These are phyloP conservation scores for Drosophila meridiana DNA, from an alignment of 2,888 invertebrate genomes.

Conservation along the genomic window DNA sequence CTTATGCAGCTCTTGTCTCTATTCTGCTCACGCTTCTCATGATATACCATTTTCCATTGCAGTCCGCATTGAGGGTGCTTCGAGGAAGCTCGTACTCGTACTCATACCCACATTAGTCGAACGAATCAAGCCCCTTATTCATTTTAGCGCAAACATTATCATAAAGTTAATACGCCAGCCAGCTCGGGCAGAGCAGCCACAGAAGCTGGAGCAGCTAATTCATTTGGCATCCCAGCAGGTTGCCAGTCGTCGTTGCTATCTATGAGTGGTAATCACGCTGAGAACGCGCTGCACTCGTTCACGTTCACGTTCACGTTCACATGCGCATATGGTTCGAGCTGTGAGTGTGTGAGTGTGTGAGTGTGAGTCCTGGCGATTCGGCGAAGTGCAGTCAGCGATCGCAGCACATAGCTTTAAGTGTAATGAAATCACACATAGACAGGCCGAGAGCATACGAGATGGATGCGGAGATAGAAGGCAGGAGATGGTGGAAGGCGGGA, in stretches of 20 bases:
- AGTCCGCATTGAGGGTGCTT: neutral
- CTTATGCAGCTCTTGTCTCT: neutral
- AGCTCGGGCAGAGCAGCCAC: conserved; percentile 24
- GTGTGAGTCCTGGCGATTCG: conserved; percentile 60
- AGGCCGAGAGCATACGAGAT: conserved; percentile 28
- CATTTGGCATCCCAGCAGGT: conserved; percentile 80
- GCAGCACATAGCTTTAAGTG: conserved; percentile 65
- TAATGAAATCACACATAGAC: conserved; percentile 77
- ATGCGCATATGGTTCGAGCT: conserved; percentile 23
- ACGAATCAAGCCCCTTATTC: conserved; percentile 1
- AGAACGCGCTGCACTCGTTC: conserved; percentile 66
- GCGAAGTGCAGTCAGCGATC: conserved; percentile 47
- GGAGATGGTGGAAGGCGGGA: neutral
- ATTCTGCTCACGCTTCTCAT: conserved; percentile 1
- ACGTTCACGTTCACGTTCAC: conserved; percentile 41
- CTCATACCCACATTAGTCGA: neutral
- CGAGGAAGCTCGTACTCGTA: neutral
- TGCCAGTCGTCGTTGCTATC: conserved; percentile 69
- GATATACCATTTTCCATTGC: neutral
- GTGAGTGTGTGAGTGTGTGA: conserved; percentile 7
- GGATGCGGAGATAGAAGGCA: conserved; percentile 13
- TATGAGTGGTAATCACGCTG: conserved; percentile 82
- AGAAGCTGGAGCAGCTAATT: conserved; percentile 70
- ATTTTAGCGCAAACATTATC: conserved; percentile 6
- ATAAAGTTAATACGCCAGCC: conserved; percentile 33